Conservation (phyloP, 2,797 vertebrate genomes). For the Corythornis leucogaster region DNA sequence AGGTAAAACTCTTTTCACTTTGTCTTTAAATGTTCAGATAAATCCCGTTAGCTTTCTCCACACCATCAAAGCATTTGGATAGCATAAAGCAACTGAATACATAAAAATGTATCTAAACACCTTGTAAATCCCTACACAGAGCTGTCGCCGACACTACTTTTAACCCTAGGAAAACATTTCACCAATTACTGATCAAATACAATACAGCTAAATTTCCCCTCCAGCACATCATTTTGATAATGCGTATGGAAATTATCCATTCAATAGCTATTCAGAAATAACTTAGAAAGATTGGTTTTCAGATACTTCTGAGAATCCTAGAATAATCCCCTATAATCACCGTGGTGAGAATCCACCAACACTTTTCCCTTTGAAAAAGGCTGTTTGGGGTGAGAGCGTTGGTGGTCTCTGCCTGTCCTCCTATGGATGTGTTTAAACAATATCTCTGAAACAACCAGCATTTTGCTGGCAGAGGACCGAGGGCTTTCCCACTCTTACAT, state of each 20-base stretch:
- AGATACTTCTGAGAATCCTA: slow-evolving; percentile 75
- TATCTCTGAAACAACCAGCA: not conserved
- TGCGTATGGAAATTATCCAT: slow-evolving; percentile 80
- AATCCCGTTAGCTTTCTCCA: slow-evolving; percentile 52
- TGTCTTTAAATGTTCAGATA: slow-evolving; percentile 66
- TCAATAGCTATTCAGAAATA: slow-evolving; percentile 81
- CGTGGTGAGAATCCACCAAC: slow-evolving; percentile 64
- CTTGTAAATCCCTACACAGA: slow-evolving; percentile 72
- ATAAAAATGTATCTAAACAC: slow-evolving; percentile 76
- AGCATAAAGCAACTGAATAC: slow-evolving; percentile 73
- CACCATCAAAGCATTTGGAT: slow-evolving; percentile 70
- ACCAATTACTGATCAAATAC: slow-evolving; percentile 79
- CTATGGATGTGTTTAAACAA: fast-evolving
- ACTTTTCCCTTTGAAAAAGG: slow-evolving; percentile 43
- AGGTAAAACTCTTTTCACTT: slow-evolving; percentile 61
- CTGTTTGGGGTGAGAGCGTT: not conserved
- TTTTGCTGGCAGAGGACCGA: not conserved
- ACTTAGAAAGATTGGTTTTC: slow-evolving; percentile 77
- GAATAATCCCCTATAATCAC: slow-evolving; percentile 78
- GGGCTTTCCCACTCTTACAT: not conserved
- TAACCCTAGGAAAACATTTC: slow-evolving; percentile 76
- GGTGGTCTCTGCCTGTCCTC: slow-evolving; percentile 14
- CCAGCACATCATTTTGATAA: slow-evolving; percentile 79
- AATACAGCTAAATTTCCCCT: slow-evolving; percentile 78
- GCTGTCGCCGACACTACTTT: slow-evolving; percentile 67